These are phyloP conservation scores for Aplysina aerophoba DNA, from an alignment of 37 sponge, comb jelly and placozoan species.

Conservation along the genomic window DNA sequence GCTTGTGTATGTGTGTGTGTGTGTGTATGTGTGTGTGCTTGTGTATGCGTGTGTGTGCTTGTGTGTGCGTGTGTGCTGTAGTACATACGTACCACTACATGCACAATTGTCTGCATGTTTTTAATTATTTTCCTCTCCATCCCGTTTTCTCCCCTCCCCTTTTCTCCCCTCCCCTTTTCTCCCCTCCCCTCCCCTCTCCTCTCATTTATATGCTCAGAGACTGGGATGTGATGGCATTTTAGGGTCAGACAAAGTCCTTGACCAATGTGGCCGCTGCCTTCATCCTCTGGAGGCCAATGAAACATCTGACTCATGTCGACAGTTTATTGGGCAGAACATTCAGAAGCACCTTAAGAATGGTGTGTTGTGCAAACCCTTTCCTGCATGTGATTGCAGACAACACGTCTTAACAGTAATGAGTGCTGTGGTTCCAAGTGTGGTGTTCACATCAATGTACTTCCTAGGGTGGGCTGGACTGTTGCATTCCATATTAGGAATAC, in stretches of 20 bases:
- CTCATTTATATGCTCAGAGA: slow-evolving; percentile 19
- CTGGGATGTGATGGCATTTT: slow-evolving; percentile 61
- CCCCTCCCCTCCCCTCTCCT: background rate
- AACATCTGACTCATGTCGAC: background rate
- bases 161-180: background rate
- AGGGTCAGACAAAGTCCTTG: slow-evolving; percentile 40
- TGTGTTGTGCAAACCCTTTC: background rate
- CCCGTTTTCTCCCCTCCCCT: background rate
- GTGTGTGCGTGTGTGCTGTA: too few species aligned
- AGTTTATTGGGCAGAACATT: slow-evolving; percentile 4
- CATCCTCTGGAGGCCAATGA: background rate
- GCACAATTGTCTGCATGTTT: too few species aligned
- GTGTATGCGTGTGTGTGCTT: too few species aligned
- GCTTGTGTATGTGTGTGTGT: too few species aligned
- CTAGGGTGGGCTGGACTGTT: too few species aligned
- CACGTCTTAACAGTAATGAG: too few species aligned
- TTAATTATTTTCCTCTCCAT: background rate
- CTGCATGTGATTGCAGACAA: background rate
- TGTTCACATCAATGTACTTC: too few species aligned
- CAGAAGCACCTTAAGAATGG: background rate
- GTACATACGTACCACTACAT: too few species aligned
- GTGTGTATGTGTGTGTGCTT: too few species aligned
- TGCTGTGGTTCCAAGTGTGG: too few species aligned
- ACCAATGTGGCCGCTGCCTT: slow-evolving; percentile 49
- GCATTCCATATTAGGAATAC: too few species aligned